Conservation (phyloP, 2,797 vertebrate species). For the Euphonia xanthogaster region DNA sequence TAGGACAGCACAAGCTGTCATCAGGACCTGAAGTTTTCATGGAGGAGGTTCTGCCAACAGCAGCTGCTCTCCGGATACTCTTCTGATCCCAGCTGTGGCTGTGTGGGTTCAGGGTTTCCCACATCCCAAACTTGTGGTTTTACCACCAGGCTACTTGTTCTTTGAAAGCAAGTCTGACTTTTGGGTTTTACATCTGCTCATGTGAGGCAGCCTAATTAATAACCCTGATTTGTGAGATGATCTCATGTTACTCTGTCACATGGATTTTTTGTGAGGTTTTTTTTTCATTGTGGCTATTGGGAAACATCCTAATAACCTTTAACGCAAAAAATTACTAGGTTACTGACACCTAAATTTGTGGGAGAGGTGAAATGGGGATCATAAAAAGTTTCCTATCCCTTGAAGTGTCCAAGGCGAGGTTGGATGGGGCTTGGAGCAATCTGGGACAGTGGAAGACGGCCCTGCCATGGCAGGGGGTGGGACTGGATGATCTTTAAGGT, state of each 20-base stretch:
- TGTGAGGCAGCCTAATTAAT: not conserved
- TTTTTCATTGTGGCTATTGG: not conserved
- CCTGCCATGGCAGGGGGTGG: not conserved
- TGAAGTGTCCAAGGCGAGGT: not conserved
- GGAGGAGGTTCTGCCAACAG: not conserved
- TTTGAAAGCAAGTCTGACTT: slow-evolving; percentile 43
- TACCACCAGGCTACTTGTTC: slow-evolving; percentile 33
- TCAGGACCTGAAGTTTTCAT: not conserved
- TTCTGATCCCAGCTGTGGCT: not conserved
- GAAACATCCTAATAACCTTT: not conserved
- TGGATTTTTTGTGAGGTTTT: not conserved
- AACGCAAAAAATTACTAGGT: not conserved
- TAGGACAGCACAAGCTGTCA: not conserved
- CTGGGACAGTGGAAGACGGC: not conserved
- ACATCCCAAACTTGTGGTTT: slow-evolving; percentile 39
- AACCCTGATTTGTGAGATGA: not conserved
- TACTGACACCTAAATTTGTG: not conserved
- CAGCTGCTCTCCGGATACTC: not conserved
- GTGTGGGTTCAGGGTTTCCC: slow-evolving; percentile 18
- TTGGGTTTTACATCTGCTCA: not conserved
- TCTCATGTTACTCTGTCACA: not conserved
- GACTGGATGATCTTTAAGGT: not conserved
- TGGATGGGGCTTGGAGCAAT: accelerated
- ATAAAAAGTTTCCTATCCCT: not conserved
- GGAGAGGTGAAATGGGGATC: not conserved